Evolutionary conservation across 1,140 invertebrate species (phyloP), one percentile per base, ranked within the genome.

Genomic region (Zaprionus vittiger): DNA sequence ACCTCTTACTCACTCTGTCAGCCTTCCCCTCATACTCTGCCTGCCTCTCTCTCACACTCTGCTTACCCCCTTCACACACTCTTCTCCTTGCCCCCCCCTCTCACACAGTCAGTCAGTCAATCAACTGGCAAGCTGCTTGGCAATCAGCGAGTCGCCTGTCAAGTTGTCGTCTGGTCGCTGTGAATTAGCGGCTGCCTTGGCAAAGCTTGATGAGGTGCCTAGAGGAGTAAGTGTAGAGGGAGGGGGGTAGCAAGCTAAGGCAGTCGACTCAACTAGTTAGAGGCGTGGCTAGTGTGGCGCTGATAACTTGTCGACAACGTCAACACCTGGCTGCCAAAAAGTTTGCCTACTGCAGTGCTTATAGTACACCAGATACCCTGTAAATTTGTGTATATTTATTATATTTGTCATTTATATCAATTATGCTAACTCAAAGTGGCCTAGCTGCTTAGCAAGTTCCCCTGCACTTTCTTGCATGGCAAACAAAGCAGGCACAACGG

Each of bases 111-210:
- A 73, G 52, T 72, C 69, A 76, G 80, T 83, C 81, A 82, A 74
- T 86, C 82, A 87, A 83, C 68, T 62, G 61, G 67, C 47, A 60
- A 60, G 49, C 49, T 41, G 64, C 56, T 73, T 69, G 54, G 41
- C 77, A 79, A 79, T 77, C 74, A 83, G 70, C 81, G 70, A 80
- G 80, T 77, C 74, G 76, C 76, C 79, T 81, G 84, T 90, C 84
- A 89, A 85, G 72, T 84, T 89, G 85, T 85, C 84, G 84, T 87
- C 84, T 83, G 70, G 68, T 55, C 49, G 60, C 80, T 89, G 56
- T 81, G 77, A 85, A 87, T 86, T 86, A 86, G 80, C 84, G 80
- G 77, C 83, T 72, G 80, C 66, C 69, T 67, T 81, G 73, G 59
- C 73, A 74, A 73, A 17, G n/a, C 41, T 83, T 83, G 37, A 81